Evolutionary conservation across 2,888 invertebrate genomes (phyloP).

Genomic region (Heliconius sara): DNA sequence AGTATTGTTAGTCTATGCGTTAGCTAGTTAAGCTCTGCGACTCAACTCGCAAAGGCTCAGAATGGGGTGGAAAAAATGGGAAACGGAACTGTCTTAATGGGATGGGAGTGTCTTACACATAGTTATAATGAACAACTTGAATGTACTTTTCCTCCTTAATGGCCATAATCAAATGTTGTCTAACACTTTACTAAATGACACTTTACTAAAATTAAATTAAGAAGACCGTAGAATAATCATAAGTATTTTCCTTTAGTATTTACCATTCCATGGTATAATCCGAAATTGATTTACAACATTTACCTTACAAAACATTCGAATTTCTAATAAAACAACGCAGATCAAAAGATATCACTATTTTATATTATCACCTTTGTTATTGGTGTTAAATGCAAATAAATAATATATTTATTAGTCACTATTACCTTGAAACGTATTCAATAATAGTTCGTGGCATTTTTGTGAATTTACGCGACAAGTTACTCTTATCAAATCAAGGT

Average conservation of each 20-base stretch:
- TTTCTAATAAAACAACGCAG: not conserved
- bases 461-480: constrained; percentile 1
- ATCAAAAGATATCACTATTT: not conserved
- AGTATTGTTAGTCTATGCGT: not conserved
- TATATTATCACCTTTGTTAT: not conserved
- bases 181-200: too few species aligned
- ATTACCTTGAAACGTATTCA: constrained; percentile 11
- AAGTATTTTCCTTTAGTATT: not conserved
- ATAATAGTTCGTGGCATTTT: not conserved
- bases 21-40: too few species aligned
- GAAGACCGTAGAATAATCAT: not conserved
- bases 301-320: not conserved
- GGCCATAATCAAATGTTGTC: too few species aligned
- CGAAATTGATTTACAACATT: not conserved
- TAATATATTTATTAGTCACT: not conserved
- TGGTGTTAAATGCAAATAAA: not conserved
- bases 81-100: too few species aligned
- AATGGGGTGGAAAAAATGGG: too few species aligned
- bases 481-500: constrained; percentile 25
- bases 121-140: not conserved
- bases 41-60: too few species aligned
- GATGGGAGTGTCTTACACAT: too few species aligned
- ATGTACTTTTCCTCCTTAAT: not conserved
- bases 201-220: too few species aligned
- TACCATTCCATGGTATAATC: not conserved